phyloP scores from a whole-genome alignment of 2,113 vertebrate genomes.

The Tychaedon coryphoeus region DNA sequence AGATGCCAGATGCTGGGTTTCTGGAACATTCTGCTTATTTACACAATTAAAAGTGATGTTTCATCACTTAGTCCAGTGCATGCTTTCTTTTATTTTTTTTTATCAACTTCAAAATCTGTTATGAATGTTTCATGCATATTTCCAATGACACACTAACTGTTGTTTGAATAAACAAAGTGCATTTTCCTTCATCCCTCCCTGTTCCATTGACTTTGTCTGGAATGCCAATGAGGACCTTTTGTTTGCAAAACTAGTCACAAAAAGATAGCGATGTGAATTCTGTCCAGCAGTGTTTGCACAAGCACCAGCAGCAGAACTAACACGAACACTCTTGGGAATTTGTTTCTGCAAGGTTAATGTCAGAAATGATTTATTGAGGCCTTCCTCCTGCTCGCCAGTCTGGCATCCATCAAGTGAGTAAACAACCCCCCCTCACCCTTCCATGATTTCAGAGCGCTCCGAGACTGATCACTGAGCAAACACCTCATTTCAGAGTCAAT shows the following conservation, averaged over 20 bases:
- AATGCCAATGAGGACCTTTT: neutral
- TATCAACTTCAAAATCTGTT: neutral
- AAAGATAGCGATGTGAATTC: neutral
- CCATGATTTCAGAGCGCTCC: neutral
- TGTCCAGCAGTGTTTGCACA: conserved; percentile 32
- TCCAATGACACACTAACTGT: neutral
- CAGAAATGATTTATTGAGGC: conserved; percentile 44
- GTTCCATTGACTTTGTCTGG: neutral
- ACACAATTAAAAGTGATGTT: neutral
- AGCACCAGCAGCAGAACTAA: neutral
- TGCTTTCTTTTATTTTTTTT: neutral
- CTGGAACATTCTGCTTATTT: neutral
- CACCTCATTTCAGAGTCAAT: conserved; percentile 3
- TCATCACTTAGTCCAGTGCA: neutral
- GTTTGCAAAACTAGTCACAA: neutral
- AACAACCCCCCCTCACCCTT: accelerated
- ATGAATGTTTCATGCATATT: neutral
- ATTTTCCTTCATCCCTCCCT: neutral
- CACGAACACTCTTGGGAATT: neutral
- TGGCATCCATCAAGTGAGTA: neutral
- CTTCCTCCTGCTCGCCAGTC: neutral
- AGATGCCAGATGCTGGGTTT: neutral
- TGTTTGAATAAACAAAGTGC: neutral
- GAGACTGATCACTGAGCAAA: conserved; percentile 3
- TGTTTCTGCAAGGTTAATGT: conserved; percentile 28